A percentile compares a stretch with the other conserved stretches of the same genome.
Conservation (phyloP, 1,140 invertebrate species). For the Daktulosphaira vitifoliae region DNA sequence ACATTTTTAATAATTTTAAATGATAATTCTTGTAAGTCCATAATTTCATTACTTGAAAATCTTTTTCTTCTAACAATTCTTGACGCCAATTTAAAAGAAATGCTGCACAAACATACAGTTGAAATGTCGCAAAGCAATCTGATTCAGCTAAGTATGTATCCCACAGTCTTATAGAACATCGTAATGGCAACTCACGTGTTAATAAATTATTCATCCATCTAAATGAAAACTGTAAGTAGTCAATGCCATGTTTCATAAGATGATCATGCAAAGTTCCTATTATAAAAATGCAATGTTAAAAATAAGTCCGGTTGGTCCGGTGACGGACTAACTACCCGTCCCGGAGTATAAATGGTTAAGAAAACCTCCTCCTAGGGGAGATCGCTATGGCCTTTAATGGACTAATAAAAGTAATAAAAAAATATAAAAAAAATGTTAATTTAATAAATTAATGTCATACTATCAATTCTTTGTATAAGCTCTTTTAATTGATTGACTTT, state of each 20-base stretch:
- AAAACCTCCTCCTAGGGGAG: no score
- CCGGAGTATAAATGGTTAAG: no score
- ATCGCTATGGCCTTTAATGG: no score
- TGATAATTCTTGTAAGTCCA: no score
- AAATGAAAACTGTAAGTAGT: slow-evolving; percentile 99
- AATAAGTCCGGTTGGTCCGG: no score
- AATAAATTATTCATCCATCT: slow-evolving; percentile 99
- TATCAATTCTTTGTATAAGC: slow-evolving; percentile 90
- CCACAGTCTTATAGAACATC: slow-evolving; percentile 97
- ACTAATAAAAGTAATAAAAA: slow-evolving; percentile 20
- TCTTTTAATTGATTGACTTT: slow-evolving; percentile 85
- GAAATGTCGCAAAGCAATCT: slow-evolving; percentile 93
- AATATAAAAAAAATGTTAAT: background rate
- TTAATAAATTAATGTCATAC: slow-evolving; percentile 46
- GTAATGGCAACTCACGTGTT: slow-evolving; percentile 91
- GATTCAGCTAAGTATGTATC: slow-evolving; percentile 98
- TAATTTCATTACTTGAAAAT: slow-evolving; percentile 76
- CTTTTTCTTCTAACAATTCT: slow-evolving; percentile 77
- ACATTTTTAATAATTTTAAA: background rate
- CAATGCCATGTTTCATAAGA: slow-evolving; percentile 84
- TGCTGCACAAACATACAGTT: slow-evolving; percentile 97
- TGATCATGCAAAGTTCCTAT: slow-evolving; percentile 80
- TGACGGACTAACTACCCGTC: no score
- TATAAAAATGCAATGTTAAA: no score
- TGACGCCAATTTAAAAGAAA: slow-evolving; percentile 94